Percentiles rank a stretch among this genome's conserved stretches.
Evolutionary conservation across 2,797 vertebrate species (phyloP).

Genomic region (Morelia viridis): DNA sequence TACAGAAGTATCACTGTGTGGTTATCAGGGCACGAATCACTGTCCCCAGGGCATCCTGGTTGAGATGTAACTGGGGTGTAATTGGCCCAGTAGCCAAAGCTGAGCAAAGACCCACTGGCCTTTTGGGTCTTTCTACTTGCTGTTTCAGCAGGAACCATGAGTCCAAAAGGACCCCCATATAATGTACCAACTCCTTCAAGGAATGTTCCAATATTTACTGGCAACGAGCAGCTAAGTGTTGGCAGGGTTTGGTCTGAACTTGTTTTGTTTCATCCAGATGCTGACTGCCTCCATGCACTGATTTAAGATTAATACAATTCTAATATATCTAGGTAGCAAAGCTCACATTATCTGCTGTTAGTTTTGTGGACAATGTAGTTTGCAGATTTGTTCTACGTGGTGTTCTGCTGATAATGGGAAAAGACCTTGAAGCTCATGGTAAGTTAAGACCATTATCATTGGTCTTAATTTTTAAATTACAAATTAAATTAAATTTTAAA

Average conservation of each 20-base stretch:
- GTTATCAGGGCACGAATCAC: too few species aligned
- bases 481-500: too few species aligned
- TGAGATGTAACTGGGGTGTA: too few species aligned
- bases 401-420: constrained; percentile 25
- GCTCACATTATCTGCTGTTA: constrained; percentile 11
- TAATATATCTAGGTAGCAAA: constrained; percentile 38
- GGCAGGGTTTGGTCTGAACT: background rate
- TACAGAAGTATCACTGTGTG: background rate
- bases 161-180: too few species aligned
- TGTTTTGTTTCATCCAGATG: background rate
- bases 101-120: too few species aligned
- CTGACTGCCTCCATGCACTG: background rate
- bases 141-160: too few species aligned
- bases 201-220: background rate
- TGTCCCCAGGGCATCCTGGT: too few species aligned
- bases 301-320: constrained; percentile 44
- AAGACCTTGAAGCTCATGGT: constrained; percentile 4
- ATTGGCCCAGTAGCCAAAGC: too few species aligned
- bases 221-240: background rate
- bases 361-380: constrained; percentile 29
- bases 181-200: too few species aligned
- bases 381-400: too few species aligned
- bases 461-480: background rate
- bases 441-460: background rate
- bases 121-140: too few species aligned